Conservation (phyloP, 2,797 vertebrate species). For the Schizopygopsis pylzovi region DNA sequence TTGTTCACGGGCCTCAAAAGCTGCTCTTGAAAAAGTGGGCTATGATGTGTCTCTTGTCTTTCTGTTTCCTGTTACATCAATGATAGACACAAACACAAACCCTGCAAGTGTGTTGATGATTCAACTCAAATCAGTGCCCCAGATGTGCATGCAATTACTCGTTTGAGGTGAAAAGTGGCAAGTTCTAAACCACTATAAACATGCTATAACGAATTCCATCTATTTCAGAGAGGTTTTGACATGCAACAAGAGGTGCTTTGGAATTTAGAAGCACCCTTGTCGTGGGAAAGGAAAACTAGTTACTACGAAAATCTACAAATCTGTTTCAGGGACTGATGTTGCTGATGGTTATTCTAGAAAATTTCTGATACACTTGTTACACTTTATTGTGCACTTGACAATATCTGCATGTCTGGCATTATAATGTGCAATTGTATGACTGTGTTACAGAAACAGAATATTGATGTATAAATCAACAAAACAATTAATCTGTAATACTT, state of each 20-base stretch:
- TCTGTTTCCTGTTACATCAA: slow-evolving; percentile 20
- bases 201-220: slow-evolving; percentile 39
- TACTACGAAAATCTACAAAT: slow-evolving; percentile 34
- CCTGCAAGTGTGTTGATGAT: slow-evolving; percentile 23
- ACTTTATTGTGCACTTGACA: slow-evolving; percentile 3
- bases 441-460: not conserved
- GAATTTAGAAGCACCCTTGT: slow-evolving; percentile 24
- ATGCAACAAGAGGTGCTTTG: slow-evolving; percentile 44
- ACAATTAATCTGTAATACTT: not conserved
- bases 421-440: not conserved
- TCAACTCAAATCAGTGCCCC: slow-evolving; percentile 19
- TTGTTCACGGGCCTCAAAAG: not conserved
- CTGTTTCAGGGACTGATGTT: slow-evolving; percentile 14
- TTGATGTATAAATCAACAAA: slow-evolving; percentile 3
- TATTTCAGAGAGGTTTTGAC: slow-evolving; percentile 43
- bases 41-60: not conserved
- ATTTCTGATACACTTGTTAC: not conserved
- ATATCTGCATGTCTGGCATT: not conserved
- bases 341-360: not conserved
- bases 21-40: not conserved
- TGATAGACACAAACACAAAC: not conserved
- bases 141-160: slow-evolving; percentile 32
- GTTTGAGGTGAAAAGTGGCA: slow-evolving; percentile 23
- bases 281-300: slow-evolving; percentile 27
- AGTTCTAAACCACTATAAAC: slow-evolving; percentile 28